Percentiles rank a stretch among this genome's conserved stretches.
phyloP scores from a whole-genome alignment of 64 coral and sea anemone genomes.

The Acropora tenuis region DNA sequence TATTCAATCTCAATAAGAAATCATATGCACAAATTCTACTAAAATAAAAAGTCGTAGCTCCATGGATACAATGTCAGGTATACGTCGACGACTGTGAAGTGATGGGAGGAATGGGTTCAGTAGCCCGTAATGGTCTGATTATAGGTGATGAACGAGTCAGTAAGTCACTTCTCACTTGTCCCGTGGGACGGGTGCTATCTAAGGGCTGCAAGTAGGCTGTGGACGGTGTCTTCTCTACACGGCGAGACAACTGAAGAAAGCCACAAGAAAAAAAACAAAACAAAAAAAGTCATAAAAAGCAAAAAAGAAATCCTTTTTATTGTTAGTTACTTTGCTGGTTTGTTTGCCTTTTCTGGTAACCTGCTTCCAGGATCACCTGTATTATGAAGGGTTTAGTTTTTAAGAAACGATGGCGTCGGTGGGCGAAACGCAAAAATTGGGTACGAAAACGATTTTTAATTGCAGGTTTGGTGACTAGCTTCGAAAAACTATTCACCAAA shows the following conservation, averaged over 20 bases:
- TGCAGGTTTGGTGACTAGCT: no score
- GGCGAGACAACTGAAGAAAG: slow-evolving; percentile 54
- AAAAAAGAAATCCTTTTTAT: no score
- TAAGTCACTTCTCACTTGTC: slow-evolving; percentile 52
- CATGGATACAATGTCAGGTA: not conserved
- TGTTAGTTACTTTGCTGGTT: no score
- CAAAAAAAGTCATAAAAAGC: not conserved
- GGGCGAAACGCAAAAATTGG: no score
- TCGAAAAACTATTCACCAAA: no score
- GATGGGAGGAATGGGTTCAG: slow-evolving; percentile 92
- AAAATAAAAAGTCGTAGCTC: no score
- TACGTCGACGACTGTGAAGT: slow-evolving; percentile 39
- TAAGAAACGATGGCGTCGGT: no score
- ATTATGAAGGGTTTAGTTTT: no score
- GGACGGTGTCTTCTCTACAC: slow-evolving; percentile 78
- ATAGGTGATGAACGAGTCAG: slow-evolving; percentile 82
- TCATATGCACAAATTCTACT: not conserved
- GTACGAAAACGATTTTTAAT: no score
- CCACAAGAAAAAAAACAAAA: not conserved
- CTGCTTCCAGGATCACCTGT: no score
- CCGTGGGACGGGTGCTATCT: slow-evolving; percentile 57
- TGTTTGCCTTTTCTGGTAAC: no score
- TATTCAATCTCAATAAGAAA: no score
- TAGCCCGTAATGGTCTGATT: slow-evolving; percentile 74
- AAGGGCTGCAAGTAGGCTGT: slow-evolving; percentile 65